Percentiles rank a stretch among this genome's conserved stretches.
phyloP scores from a whole-genome alignment of 2,888 invertebrate genomes.

The Sycophila texana region DNA sequence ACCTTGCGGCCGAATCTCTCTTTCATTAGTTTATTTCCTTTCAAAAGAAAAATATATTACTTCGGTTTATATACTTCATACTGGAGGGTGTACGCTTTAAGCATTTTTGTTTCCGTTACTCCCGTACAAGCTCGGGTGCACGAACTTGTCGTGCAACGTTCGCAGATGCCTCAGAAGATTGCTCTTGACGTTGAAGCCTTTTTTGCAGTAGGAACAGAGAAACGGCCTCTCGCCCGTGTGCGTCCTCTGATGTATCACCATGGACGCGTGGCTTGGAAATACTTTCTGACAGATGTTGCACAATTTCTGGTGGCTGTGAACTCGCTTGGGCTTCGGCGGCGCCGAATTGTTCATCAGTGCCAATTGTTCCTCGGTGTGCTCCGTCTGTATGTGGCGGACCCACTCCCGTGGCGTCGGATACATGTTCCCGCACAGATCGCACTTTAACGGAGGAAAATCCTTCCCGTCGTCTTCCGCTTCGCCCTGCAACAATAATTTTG shows the following conservation, averaged over 20 bases:
- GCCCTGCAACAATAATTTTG: conserved; percentile 74
- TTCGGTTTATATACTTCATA: conserved; percentile 48
- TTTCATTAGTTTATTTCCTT: conserved; percentile 45
- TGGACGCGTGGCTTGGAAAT: conserved; percentile 87
- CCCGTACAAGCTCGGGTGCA: conserved; percentile 75
- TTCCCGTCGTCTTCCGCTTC: conserved; percentile 84
- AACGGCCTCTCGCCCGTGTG: conserved; percentile 87
- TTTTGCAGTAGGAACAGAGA: conserved; percentile 85
- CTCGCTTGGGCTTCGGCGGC: conserved; percentile 78
- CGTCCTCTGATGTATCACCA: conserved; percentile 86
- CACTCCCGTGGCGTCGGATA: conserved; percentile 88
- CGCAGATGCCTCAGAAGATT: conserved; percentile 85
- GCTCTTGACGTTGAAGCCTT: conserved; percentile 88
- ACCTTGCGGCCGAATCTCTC: conserved; percentile 56
- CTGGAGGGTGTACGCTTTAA: conserved; percentile 61
- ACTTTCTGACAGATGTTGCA: conserved; percentile 85
- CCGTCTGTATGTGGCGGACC: conserved; percentile 90
- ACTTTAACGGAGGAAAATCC: conserved; percentile 83
- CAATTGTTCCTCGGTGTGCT: conserved; percentile 88
- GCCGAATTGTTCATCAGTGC: conserved; percentile 86
- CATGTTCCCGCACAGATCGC: conserved; percentile 86
- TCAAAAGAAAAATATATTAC: conserved; percentile 54
- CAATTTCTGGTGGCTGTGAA: conserved; percentile 73
- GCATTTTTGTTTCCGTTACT: conserved; percentile 73
- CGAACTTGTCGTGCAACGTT: conserved; percentile 84